Evolutionary conservation across 2,888 invertebrate species (phyloP).

Genomic region (Suillia variegata): DNA sequence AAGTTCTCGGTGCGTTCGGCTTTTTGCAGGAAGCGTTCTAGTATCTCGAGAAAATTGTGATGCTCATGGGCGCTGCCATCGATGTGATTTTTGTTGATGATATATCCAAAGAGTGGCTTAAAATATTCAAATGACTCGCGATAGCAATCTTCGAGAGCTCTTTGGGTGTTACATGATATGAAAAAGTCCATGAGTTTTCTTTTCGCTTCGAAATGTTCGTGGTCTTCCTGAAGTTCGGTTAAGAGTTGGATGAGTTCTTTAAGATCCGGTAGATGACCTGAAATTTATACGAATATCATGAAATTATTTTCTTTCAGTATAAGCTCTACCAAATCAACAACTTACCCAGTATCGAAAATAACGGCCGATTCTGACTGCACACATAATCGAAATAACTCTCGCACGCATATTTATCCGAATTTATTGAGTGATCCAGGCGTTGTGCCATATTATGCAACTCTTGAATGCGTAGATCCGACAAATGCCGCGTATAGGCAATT

Average conservation of each 20-base stretch:
- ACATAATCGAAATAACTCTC: conserved; percentile 55
- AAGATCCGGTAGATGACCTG: conserved; percentile 48
- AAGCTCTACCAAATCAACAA: background rate
- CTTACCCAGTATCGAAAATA: conserved; percentile 54
- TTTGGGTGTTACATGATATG: conserved; percentile 50
- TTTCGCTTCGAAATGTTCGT: conserved; percentile 51
- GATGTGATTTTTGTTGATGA: conserved; percentile 47
- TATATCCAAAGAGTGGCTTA: conserved; percentile 54
- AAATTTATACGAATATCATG: background rate
- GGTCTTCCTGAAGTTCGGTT: conserved; percentile 48
- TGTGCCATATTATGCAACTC: conserved; percentile 47
- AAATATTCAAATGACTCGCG: conserved; percentile 54
- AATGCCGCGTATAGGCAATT: conserved; percentile 42
- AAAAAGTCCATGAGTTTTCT: conserved; percentile 54
- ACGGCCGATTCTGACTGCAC: conserved; percentile 51
- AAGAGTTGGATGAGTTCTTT: conserved; percentile 46
- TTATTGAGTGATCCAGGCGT: conserved; percentile 47
- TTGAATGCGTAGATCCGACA: conserved; percentile 49
- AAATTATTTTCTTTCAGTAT: background rate
- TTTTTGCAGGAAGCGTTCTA: conserved; percentile 41
- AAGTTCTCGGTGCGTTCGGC: conserved; percentile 34
- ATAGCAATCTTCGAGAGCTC: conserved; percentile 54
- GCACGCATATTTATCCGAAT: conserved; percentile 48
- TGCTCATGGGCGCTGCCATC: conserved; percentile 42
- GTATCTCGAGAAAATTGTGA: conserved; percentile 39